Evolutionary conservation across 2,113 vertebrate genomes (phyloP), one percentile per base, ranked within the genome.

Genomic region (Notothenia coriiceps): DNA sequence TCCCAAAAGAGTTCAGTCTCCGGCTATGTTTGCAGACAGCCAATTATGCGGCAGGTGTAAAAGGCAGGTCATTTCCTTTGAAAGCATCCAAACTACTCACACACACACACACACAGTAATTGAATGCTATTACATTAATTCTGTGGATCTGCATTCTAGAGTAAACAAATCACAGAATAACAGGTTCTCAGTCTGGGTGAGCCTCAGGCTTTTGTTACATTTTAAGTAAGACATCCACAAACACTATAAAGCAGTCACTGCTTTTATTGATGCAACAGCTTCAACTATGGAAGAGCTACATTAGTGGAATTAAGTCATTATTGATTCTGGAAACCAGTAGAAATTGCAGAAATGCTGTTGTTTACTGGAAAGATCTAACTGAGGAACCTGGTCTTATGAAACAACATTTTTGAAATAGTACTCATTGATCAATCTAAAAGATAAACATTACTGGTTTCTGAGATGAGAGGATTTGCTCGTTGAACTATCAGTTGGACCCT

Each of bases 101-200:
- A 15, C 60, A 35, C 52, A 71, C 52, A 71, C 44, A 60, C 50
- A 47, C 57, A 18, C 50, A 15, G 18, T 87, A 78, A 90, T 90
- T 65, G 79, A 63, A 67, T 70, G 81, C 62, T 22, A 52, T 47
- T 71, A 74, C 77, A 82, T 84, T 67, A 80, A 82, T 50, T 71
- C 69, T 55, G 33, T 11, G 50, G 44, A 60, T 77, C 54, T 10
- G 29, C 66, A 72, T 57, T 83, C 55, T 13, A n/a, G 20, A n/a
- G 18, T 64, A 67, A 91, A 87, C 74, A 83, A 80, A 86, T 88
- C 71, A 83, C 57, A 80, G 59, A 50, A 66, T 66, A 67, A 13
- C 61, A 66, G 71, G 54, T 59, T 82, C 68, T 87, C 60, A 55
- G 79, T 60, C 75, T 25, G 73, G 46, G 52, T 5, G 64, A 84